Evolutionary conservation across 2,888 invertebrate species (phyloP), one percentile per base, ranked within the genome.

Genomic region (Diaphora mendica): DNA sequence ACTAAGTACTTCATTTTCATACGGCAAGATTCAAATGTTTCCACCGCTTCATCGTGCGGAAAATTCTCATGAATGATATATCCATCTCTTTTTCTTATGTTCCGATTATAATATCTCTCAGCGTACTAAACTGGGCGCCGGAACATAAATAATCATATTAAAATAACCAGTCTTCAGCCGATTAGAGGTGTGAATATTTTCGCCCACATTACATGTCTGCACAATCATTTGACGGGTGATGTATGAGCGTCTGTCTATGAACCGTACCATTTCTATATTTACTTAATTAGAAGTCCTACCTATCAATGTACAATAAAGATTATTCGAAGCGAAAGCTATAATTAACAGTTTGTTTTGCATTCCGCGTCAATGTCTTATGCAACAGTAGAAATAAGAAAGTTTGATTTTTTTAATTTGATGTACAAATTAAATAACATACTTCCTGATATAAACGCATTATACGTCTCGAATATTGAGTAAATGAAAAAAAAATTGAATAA

Each of bases 121-220:
- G 55, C 80, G 78, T 77, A 78, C 79, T 67, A 79, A 75, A 80
- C 79, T 83, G 83, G 79, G 80, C 78, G 81, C 80, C 77, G 80
- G 42, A 77, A 81, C 84, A 84, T 84, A 84, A 84, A 84, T 84
- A 84, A 84, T 81, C 72, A 74, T 84, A 82, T 82, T 82, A 82
- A 82, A 84, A 84, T 82, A 83, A 78, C 72, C 80, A 80, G 79
- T 84, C 81, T 82, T 82, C 79, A 79, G 82, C 71, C 79, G 82
- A 84, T 84, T 82, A 80, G 79, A 82, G 84, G 81, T 84, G 84
- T 80, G 82, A 82, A 84, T 78, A 79, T 80, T 74, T 79, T 81
- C 83, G 77, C 84, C 82, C 75, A 84, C 82, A 74, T 73, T 59
- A 76, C 65, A 72, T 78, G 79, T 84, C 79, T 77, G 69, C 80